phyloP scores from a whole-genome alignment of 2,888 invertebrate species.

The Arctia plantaginis region DNA sequence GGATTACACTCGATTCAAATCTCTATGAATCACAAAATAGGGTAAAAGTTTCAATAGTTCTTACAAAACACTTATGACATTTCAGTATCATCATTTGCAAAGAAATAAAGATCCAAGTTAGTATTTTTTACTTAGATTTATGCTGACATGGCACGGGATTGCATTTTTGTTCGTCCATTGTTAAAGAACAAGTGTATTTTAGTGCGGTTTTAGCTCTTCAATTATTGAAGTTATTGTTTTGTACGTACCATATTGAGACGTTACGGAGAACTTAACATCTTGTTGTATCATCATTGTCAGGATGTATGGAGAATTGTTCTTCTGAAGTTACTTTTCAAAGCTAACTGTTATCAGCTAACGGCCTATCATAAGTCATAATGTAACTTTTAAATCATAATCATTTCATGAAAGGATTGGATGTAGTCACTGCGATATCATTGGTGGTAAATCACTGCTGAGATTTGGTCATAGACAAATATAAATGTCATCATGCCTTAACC shows the following conservation, averaged over 20 bases:
- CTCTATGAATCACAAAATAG: not conserved
- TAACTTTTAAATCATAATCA: too few species aligned
- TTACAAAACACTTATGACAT: conserved; percentile 23
- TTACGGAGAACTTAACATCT: conserved; percentile 3
- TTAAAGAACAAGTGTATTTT: conserved; percentile 65
- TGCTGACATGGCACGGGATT: conserved; percentile 78
- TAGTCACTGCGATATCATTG: too few species aligned
- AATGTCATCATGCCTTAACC: too few species aligned
- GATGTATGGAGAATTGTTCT: not conserved
- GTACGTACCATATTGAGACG: conserved; percentile 15
- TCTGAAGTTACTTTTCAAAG: not conserved
- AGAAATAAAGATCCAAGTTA: conserved; percentile 71
- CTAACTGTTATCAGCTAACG: not conserved
- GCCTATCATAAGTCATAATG: too few species aligned
- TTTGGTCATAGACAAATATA: too few species aligned
- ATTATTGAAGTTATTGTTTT: conserved; percentile 46
- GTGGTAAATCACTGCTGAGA: too few species aligned
- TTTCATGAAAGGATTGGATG: too few species aligned
- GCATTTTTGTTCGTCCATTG: conserved; percentile 73
- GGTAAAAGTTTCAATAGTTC: conserved; percentile 12
- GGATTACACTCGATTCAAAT: not conserved
- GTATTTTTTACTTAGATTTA: conserved; percentile 78
- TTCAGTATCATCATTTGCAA: conserved; percentile 17
- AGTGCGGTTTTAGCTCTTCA: conserved; percentile 59
- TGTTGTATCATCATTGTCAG: not conserved